A percentile compares a stretch with the other conserved stretches of the same genome.
Conservation (phyloP, 1,140 invertebrate species). For the Acromyrmex echinatior region DNA sequence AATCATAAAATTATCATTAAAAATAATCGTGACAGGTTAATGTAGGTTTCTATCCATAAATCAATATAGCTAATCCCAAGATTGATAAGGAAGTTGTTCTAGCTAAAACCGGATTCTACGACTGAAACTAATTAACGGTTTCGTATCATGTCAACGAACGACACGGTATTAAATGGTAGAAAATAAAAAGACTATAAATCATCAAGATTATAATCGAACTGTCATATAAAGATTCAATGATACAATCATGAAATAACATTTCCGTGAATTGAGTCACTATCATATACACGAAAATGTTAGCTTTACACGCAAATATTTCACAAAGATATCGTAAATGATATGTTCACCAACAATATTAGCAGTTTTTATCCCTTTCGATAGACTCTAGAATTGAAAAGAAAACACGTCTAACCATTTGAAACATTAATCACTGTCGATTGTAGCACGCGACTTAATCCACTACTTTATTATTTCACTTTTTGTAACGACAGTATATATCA, state of each 20-base stretch:
- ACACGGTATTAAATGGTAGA: constrained; percentile 21
- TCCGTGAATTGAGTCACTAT: neutral
- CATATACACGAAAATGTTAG: neutral
- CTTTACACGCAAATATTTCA: neutral
- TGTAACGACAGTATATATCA: neutral
- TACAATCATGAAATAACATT: neutral
- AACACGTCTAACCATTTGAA: neutral
- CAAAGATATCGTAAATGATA: neutral
- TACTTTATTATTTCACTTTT: constrained; percentile 35
- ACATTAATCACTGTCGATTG: constrained; percentile 28
- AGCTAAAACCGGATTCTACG: constrained; percentile 37
- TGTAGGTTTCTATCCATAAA: neutral
- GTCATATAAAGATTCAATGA: neutral
- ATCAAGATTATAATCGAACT: constrained; percentile 17
- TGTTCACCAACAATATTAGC: neutral
- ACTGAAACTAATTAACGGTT: constrained; percentile 26
- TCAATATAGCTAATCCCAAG: constrained; percentile 26
- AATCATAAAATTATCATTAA: constrained; percentile 28
- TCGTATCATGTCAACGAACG: constrained; percentile 17
- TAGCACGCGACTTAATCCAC: constrained; percentile 18
- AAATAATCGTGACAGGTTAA: constrained; percentile 39
- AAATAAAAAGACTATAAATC: neutral
- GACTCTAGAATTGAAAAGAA: neutral
- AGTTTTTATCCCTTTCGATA: neutral
- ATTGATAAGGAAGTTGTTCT: constrained; percentile 41